Evolutionary conservation across 2,888 invertebrate species (phyloP), one percentile per base, ranked within the genome.

Genomic region (Ophioninae sp.): DNA sequence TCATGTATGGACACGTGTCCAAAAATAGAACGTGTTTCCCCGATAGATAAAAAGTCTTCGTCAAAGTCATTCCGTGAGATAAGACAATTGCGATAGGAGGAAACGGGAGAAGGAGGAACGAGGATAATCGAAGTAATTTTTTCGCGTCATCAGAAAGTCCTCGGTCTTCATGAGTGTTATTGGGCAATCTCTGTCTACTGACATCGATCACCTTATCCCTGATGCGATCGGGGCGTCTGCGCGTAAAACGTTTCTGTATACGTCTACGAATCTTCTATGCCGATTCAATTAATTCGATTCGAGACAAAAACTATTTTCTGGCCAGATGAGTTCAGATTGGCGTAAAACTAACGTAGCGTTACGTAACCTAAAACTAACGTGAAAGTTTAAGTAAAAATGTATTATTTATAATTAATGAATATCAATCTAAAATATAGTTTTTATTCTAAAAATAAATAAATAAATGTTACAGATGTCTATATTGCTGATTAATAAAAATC

Each of bases 101-200:
- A 68, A 64, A 44, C 78, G 57, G 39, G 59, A 59, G 30, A 59
- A 67, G 68, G 65, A 39, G 61, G 61, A 64, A 59, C 61, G 20
- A 23, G 78, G 76, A 85, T 76, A 69, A 79, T 73, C 79, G 81
- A 77, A 83, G 85, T 83, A 85, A 85, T 83, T 86, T 85, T 82
- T 86, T 86, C 76, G 76, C 76, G 83, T 81, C 85, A 86, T 86
- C 83, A 83, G 85, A 84, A 81, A 84, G 79, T 85, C 85, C 81
- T 85, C 81, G 83, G 85, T 86, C 85, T 86, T 84, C 84, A 81
- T 83, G 75, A 78, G 59, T 84, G 82, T 84, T 86, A 86, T 85
- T 86, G 85, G 82, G 67, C 83, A 85, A 85, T 86, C 85, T 86
- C 76, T 83, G 85, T 83, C 79, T 76, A 17, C 74, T 68, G 79